These are phyloP conservation scores for Crocuta crocuta DNA, from an alignment of 2,113 vertebrate species.

Conservation along the genomic window DNA sequence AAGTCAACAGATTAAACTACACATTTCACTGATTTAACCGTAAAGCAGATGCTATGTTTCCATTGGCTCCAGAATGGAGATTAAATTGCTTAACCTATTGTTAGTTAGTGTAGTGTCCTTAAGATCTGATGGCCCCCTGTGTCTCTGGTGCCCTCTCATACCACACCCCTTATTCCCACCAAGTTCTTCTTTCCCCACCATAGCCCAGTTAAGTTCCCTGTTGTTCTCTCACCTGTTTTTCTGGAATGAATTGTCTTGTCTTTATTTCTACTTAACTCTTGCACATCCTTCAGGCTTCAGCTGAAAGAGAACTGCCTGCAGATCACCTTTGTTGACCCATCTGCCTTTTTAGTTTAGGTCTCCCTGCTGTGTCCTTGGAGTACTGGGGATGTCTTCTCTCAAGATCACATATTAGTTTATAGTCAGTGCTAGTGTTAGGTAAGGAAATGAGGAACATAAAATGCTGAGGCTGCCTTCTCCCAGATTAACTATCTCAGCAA, in stretches of 20 bases:
- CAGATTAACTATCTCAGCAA: neutral
- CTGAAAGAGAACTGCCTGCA: neutral
- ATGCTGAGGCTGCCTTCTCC: neutral
- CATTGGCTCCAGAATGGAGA: neutral
- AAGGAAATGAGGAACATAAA: neutral
- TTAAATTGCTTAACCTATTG: neutral
- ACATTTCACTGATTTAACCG: neutral
- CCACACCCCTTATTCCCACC: neutral
- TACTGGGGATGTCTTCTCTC: neutral
- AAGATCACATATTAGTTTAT: neutral
- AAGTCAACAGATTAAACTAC: neutral
- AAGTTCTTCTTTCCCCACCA: too few relatives aligned
- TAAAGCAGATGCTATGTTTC: neutral
- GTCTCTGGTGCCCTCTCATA: neutral
- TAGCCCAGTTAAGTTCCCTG: neutral
- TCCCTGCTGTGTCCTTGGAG: neutral
- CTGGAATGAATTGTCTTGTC: neutral
- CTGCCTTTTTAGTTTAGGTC: neutral
- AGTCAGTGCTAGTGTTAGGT: neutral
- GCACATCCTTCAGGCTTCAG: neutral
- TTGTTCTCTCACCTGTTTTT: neutral
- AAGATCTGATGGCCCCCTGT: neutral
- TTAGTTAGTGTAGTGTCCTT: neutral
- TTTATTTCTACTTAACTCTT: neutral
- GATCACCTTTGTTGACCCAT: neutral